These are phyloP conservation scores for Papilio machaon DNA, from an alignment of 1,140 invertebrate genomes.

Conservation along the genomic window DNA sequence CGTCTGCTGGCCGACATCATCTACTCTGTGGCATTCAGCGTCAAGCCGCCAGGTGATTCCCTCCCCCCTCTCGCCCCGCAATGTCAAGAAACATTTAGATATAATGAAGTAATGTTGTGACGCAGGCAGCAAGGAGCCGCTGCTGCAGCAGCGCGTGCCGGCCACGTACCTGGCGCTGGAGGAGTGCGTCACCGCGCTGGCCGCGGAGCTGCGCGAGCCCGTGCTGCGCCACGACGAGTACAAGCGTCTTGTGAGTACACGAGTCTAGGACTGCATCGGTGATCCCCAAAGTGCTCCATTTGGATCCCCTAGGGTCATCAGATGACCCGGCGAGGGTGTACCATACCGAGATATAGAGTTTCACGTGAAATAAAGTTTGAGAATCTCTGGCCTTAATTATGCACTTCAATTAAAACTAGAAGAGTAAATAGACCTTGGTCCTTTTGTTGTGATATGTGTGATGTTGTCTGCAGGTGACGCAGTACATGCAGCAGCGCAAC, in stretches of 20 bases:
- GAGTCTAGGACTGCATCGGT: not conserved
- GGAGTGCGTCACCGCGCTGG: conserved; percentile 93
- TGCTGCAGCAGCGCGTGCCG: conserved; percentile 97
- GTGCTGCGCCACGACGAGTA: conserved; percentile 95
- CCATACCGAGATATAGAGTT: no score
- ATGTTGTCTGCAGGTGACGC: conserved; percentile 65
- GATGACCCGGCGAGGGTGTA: no score
- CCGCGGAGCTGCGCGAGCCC: conserved; percentile 92
- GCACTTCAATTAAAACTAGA: no score
- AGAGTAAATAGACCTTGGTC: not conserved
- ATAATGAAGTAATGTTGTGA: not conserved
- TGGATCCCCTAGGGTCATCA: no score
- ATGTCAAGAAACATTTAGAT: no score
- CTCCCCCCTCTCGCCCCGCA: no score
- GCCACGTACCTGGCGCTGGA: conserved; percentile 97
- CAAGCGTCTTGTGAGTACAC: conserved; percentile 79
- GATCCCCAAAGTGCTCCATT: no score
- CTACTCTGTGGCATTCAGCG: conserved; percentile 96
- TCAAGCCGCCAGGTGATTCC: conserved; percentile 88
- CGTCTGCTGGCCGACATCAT: conserved; percentile 95
- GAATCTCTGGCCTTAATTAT: no score
- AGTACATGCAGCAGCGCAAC: conserved; percentile 82
- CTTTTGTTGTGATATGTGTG: not conserved
- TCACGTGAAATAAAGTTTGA: no score
- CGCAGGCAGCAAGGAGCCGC: conserved; percentile 92